Base-by-base conservation (phyloP, 2,888 invertebrate species). In the Acheta domesticus region DNA sequence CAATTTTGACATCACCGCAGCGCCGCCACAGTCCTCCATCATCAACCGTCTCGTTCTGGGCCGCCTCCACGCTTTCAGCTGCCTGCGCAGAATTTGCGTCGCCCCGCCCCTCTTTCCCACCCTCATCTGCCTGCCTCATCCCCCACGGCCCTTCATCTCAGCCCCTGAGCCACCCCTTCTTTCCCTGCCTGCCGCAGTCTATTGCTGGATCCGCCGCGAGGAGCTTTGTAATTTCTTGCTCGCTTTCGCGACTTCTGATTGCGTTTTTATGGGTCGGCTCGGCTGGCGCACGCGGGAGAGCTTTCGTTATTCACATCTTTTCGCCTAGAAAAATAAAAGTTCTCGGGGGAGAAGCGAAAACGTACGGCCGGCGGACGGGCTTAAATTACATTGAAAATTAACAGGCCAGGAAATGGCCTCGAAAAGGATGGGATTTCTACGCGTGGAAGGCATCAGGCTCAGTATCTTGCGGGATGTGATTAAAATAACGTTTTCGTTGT, bases 191-290 rank as follows among this genome's bases (percentile, higher is more conserved):
- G 36, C 36, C 36, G 36, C 36, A 36, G 36, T 36, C 36, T 36
- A 36, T 36, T 36, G 36, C 36, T 8, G 36, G 36, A 36, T 36
- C 62, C 62, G 14, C 62, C 62, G 62, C n/a, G 16, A 62, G n/a
- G 62, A 62, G 62, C 62, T 62, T 62, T 62, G 62, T 62, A 62
- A 62, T 62, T 62, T 62, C 62, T 62, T 62, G 62, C 62, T 62
- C 16, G 14, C 62, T 14, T n/a, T 62, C 62, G 62, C n/a, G 62
- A 62, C 62, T 62, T 62, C 16, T 62, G 62, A 62, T 62, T 62
- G 62, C 62, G n/a, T 62, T 62, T 62, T 62, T 62, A 16, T 16
- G 16, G 62, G 62, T 62, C 62, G n/a, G 62, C 14, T 19, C 62
- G n/a, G 62, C 62, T 62, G 62, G 62, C 16, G 62, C 14, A 12